Conservation (phyloP, 2,888 invertebrate species). For the Lamellibrachia satsuma region DNA sequence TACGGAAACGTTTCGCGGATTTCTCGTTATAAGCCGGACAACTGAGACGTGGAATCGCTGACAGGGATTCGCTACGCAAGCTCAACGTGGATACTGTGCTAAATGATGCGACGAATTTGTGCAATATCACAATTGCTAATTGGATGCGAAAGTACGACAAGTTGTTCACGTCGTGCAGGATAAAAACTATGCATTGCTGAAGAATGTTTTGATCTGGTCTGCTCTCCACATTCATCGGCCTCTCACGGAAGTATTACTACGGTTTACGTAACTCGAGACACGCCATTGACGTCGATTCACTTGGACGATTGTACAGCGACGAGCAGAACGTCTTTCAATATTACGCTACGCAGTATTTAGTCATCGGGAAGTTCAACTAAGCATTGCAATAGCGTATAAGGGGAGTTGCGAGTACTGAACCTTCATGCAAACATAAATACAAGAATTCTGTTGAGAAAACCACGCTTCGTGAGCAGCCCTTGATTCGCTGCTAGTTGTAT, state of each 20-base stretch:
- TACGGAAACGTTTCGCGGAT: background rate
- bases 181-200: background rate
- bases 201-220: background rate
- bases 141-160: background rate
- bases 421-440: background rate
- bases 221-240: background rate
- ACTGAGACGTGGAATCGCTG: no score
- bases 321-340: background rate
- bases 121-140: background rate
- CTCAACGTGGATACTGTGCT: background rate
- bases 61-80: background rate
- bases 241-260: background rate
- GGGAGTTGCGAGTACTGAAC: background rate
- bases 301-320: background rate
- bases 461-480: background rate
- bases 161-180: background rate
- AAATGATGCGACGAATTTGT: background rate
- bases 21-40: no score
- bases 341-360: background rate
- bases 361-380: background rate
- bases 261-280: background rate
- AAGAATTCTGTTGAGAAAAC: background rate
- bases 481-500: background rate
- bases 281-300: no score
- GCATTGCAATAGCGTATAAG: background rate